Percentiles rank a stretch among this genome's conserved stretches.
Evolutionary conservation across 2,113 vertebrate species (phyloP).

Genomic region (Tautogolabrus adspersus): DNA sequence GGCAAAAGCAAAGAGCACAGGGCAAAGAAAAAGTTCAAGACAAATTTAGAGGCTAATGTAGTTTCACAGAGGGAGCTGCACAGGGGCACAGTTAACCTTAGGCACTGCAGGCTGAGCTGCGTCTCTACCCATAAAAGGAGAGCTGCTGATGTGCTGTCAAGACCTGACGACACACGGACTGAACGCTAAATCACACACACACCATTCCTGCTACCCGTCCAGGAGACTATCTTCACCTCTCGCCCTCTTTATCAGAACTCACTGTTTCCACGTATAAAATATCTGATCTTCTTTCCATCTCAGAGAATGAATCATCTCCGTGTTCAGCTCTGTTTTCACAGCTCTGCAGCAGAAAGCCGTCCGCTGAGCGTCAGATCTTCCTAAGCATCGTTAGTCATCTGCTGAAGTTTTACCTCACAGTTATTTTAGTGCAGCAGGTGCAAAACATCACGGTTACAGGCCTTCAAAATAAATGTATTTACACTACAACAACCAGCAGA

Average conservation of each 20-base stretch:
- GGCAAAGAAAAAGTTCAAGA: slow-evolving; percentile 19
- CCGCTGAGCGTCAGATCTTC: neutral
- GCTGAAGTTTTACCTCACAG: neutral
- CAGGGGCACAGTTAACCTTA: slow-evolving; percentile 38
- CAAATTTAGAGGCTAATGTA: slow-evolving; percentile 27
- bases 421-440: neutral
- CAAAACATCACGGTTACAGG: neutral
- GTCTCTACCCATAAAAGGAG: slow-evolving; percentile 66
- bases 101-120: slow-evolving; percentile 11
- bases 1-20: neutral
- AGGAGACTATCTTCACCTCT: slow-evolving; percentile 13
- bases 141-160: slow-evolving; percentile 31
- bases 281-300: slow-evolving; percentile 1
- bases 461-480: no score
- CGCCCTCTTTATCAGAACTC: slow-evolving; percentile 30
- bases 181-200: slow-evolving; percentile 7
- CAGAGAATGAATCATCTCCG: slow-evolving; percentile 24
- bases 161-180: slow-evolving; percentile 34
- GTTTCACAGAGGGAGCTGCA: slow-evolving; percentile 21
- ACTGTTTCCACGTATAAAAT: slow-evolving; percentile 20
- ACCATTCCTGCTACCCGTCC: slow-evolving; percentile 16
- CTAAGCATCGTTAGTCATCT: neutral
- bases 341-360: neutral
- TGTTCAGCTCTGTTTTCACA: slow-evolving; percentile 23
- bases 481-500: no score